Evolutionary conservation across 2,797 vertebrate species (phyloP).

Genomic region (Aplochiton taeniatus): DNA sequence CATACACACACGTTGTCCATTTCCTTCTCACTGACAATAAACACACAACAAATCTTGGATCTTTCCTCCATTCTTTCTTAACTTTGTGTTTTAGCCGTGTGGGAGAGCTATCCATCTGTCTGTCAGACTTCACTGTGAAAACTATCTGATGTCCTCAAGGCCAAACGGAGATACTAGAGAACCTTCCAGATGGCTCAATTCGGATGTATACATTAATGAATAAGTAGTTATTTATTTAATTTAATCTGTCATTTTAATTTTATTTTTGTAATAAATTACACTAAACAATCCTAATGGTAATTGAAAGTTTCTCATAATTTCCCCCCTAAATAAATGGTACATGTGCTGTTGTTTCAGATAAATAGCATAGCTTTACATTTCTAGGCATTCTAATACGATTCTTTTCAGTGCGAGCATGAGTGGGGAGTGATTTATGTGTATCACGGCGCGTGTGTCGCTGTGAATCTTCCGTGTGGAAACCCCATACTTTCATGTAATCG

Average conservation of each 20-base stretch:
- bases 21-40: no score
- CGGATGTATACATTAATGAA: no score
- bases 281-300: neutral
- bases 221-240: neutral
- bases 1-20: neutral
- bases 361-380: no score
- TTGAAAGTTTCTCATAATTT: neutral
- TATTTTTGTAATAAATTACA: neutral
- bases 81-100: slow-evolving; percentile 69
- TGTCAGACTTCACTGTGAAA: slow-evolving; percentile 76
- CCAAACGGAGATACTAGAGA: neutral
- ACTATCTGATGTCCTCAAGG: neutral
- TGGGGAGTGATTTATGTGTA: slow-evolving; percentile 13
- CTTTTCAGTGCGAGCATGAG: neutral
- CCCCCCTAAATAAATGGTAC: no score
- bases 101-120: slow-evolving; percentile 78
- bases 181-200: neutral
- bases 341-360: no score
- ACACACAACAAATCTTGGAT: neutral
- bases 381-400: no score
- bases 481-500: slow-evolving; percentile 42
- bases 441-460: slow-evolving; percentile 48
- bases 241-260: neutral
- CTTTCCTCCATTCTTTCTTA: slow-evolving; percentile 54
- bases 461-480: slow-evolving; percentile 75